Conservation (phyloP, 2,113 vertebrate genomes). For the Apodemus speciosus region DNA sequence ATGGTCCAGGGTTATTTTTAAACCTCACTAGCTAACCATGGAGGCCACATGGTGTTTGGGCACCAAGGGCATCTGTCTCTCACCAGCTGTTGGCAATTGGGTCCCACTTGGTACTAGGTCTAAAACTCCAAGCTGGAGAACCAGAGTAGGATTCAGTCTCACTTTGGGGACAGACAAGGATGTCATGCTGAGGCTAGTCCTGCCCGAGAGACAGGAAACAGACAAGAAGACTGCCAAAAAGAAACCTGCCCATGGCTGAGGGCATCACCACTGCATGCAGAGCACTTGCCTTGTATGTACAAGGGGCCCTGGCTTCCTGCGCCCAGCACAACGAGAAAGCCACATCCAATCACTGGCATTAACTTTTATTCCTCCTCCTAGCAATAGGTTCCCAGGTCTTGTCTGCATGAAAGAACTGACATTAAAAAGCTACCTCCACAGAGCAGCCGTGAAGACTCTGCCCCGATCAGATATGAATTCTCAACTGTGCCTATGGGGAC, state of each 20-base stretch:
- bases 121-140: background rate
- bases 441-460: background rate
- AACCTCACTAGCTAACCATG: background rate
- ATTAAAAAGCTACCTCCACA: background rate
- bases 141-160: background rate
- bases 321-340: background rate
- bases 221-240: background rate
- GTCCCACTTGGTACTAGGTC: background rate
- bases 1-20: background rate
- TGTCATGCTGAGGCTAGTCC: background rate
- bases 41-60: background rate
- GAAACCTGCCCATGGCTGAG: background rate
- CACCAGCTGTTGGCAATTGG: no score
- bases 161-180: background rate
- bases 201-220: fast-evolving
- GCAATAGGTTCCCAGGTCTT: background rate
- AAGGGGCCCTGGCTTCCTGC: background rate
- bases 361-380: background rate
- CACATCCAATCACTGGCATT: background rate
- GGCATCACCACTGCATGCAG: no score
- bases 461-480: slow-evolving; percentile 44
- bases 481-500: slow-evolving; percentile 24
- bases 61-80: background rate
- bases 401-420: background rate
- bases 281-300: background rate